A percentile compares a stretch with the other conserved stretches of the same genome.
phyloP scores from a whole-genome alignment of 2,888 invertebrate genomes.

The Trachelus troglodyta region DNA sequence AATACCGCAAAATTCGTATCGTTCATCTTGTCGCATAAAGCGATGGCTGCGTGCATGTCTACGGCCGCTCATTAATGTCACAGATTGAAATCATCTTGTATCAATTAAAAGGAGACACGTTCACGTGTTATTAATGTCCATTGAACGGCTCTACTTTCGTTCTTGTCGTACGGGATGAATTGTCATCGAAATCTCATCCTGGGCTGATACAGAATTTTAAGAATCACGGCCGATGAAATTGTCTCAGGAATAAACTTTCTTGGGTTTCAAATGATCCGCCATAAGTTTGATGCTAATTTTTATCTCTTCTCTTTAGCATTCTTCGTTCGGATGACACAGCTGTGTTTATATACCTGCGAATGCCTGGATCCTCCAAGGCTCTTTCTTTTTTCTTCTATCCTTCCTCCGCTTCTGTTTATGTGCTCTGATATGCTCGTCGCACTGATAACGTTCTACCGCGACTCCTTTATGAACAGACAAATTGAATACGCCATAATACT shows the following conservation, averaged over 20 bases:
- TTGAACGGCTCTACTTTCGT: background rate
- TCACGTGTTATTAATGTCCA: background rate
- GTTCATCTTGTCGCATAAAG: background rate
- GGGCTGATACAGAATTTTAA: slow-evolving; percentile 29
- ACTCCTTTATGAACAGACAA: background rate
- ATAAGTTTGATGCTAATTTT: background rate
- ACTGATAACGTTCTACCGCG: background rate
- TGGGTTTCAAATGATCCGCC: background rate
- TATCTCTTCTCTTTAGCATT: background rate
- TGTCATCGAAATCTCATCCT: slow-evolving; percentile 11
- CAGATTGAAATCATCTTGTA: slow-evolving; percentile 29
- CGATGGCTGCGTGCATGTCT: slow-evolving; percentile 40
- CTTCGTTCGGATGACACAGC: background rate
- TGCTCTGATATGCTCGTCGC: background rate
- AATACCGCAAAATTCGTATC: background rate
- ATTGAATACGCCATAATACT: background rate
- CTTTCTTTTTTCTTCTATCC: background rate
- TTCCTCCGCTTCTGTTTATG: background rate
- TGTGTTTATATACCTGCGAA: background rate
- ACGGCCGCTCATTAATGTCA: slow-evolving; percentile 43
- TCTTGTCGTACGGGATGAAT: background rate
- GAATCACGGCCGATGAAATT: slow-evolving; percentile 20
- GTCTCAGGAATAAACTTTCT: background rate
- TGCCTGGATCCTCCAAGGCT: background rate
- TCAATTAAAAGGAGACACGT: background rate